phyloP scores from a whole-genome alignment of 2,888 invertebrate species.

The Dastarcus helophoroides region DNA sequence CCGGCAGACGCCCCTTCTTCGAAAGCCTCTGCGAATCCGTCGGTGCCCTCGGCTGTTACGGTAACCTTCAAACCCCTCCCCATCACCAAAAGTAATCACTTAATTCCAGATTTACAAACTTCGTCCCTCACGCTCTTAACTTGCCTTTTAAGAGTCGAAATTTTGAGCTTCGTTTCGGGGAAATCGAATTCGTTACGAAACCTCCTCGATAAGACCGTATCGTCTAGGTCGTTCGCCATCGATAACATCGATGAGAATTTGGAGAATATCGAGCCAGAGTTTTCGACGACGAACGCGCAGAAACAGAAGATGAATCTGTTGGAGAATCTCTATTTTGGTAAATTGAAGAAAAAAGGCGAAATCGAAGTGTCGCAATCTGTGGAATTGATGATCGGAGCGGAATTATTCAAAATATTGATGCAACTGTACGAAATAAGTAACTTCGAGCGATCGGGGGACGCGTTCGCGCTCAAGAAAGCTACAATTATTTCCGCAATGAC shows the following conservation, averaged over 20 bases:
- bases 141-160: constrained; percentile 21
- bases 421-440: constrained; percentile 37
- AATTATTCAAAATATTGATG: constrained; percentile 38
- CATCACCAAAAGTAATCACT: neutral
- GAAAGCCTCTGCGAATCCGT: constrained; percentile 32
- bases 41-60: constrained; percentile 22
- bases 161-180: constrained; percentile 12
- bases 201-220: constrained; percentile 26
- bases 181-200: constrained; percentile 20
- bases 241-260: constrained; percentile 12
- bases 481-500: constrained; percentile 35
- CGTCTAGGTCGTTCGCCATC: constrained; percentile 19
- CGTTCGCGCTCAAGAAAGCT: constrained; percentile 28
- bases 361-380: neutral
- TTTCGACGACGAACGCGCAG: neutral
- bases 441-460: constrained; percentile 26
- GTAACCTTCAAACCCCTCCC: constrained; percentile 15
- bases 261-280: constrained; percentile 3
- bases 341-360: constrained; percentile 11
- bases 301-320: constrained; percentile 18
- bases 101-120: constrained; percentile 24
- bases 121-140: constrained; percentile 23
- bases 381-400: constrained; percentile 27
- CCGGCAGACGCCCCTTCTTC: constrained; percentile 26
- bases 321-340: constrained; percentile 25